These are phyloP conservation scores for Bothrops jararaca DNA, from an alignment of 2,113 vertebrate genomes.

Conservation along the genomic window DNA sequence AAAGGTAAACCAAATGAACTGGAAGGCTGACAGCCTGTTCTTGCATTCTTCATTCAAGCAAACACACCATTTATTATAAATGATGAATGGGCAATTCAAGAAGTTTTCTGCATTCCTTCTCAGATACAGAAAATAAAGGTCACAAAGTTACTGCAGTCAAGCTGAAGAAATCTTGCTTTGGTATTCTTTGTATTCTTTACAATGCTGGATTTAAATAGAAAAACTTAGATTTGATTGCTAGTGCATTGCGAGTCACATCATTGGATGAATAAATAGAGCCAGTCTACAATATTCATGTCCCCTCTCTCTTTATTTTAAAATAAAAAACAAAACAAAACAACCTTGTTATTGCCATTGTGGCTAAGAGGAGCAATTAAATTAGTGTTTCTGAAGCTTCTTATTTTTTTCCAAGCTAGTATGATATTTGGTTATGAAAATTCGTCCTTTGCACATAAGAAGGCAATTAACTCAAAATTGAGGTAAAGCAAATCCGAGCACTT, in stretches of 20 bases:
- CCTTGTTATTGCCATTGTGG: background rate
- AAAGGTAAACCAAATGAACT: slow-evolving; percentile 1
- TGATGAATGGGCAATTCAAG: background rate
- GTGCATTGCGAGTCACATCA: background rate
- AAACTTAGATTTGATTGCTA: background rate
- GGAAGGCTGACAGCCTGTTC: slow-evolving; percentile 1
- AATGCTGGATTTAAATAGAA: background rate
- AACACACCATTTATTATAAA: background rate
- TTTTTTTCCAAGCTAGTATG: background rate
- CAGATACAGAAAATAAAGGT: background rate
- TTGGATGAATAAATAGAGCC: background rate
- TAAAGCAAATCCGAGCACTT: background rate
- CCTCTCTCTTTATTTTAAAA: background rate
- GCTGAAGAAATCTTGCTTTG: background rate
- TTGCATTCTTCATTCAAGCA: background rate
- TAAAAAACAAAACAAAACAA: no score
- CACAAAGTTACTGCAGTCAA: background rate
- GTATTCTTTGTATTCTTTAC: background rate
- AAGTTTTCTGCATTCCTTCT: background rate
- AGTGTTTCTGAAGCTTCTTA: background rate
- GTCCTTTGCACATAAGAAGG: background rate
- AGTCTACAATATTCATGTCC: background rate
- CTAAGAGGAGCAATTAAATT: background rate
- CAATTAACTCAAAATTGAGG: background rate
- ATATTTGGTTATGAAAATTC: background rate